These are phyloP conservation scores for Cyanoderma ruficeps DNA, from an alignment of 2,113 vertebrate species.

Conservation along the genomic window DNA sequence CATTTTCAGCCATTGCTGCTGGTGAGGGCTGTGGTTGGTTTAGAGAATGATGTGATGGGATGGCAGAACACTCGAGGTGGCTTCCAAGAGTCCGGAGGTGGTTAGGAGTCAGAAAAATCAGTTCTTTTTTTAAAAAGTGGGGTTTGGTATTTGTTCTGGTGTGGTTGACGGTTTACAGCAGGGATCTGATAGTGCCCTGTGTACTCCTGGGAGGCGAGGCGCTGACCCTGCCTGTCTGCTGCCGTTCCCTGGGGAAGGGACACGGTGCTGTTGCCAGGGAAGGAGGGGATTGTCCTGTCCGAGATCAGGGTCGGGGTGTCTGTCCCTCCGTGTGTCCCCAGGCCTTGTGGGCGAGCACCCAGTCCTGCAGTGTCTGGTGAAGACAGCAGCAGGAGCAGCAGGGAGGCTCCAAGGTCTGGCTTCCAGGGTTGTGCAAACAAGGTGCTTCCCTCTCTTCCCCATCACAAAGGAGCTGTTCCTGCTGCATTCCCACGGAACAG, in stretches of 20 bases:
- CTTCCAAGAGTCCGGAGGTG: background rate
- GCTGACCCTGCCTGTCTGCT: background rate
- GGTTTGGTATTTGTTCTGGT: background rate
- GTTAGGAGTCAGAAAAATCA: conserved; percentile 14
- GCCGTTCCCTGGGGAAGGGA: background rate
- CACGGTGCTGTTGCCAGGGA: rapidly evolving
- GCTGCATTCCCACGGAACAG: rapidly evolving
- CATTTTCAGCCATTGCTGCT: conserved; percentile 11
- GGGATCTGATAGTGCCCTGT: background rate
- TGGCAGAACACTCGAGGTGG: background rate
- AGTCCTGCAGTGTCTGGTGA: background rate
- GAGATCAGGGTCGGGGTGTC: rapidly evolving
- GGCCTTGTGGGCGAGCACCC: rapidly evolving
- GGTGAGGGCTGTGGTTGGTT: conserved; percentile 11
- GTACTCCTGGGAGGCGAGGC: background rate
- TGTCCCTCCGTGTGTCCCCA: rapidly evolving
- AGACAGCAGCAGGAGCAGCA: background rate
- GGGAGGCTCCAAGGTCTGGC: background rate
- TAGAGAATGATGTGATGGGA: conserved; percentile 26
- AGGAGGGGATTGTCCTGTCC: rapidly evolving
- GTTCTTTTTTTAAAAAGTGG: background rate
- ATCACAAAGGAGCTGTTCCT: background rate
- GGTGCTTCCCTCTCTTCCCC: background rate
- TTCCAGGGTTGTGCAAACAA: background rate
- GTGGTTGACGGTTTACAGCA: background rate